Evolutionary conservation across 1,140 invertebrate species (phyloP), one percentile per base, ranked within the genome.

Genomic region (Harpegnathos saltator): DNA sequence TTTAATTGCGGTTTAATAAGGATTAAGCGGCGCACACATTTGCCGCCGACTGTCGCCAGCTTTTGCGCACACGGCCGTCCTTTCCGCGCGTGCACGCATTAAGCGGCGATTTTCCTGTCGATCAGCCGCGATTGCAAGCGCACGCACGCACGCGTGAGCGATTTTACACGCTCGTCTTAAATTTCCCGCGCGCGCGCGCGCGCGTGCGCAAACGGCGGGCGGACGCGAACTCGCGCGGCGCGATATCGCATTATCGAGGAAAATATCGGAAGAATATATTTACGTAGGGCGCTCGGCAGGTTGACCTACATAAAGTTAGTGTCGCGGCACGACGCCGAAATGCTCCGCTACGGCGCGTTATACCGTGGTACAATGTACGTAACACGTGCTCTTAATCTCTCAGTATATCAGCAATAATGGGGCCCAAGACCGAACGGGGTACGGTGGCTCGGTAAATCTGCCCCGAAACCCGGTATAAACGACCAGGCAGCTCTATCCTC

Each of bases 321-420:
- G 68, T 83, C 48, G 54, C 78, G 72, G 80, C 78, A 83, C 77
- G 71, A 82, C 73, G 82, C 82, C 81, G 77, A 81, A 85, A 84
- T 85, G 85, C 74, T 90, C 89, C 89, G 84, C 87, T 87, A 90
- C 77, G 84, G 56, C 58, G 84, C 84, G 89, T 89, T 90, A 88
- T 85, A 87, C 88, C 84, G 87, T 75, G 85, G 86, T 85, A 89
- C 87, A 86, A 85, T 78, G 86, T 87, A 90, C 84, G 92, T 92
- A 94, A 92, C 93, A 92, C 90, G 91, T 93, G 92, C 90, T 91
- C 85, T 91, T 94, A 93, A 93, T 94, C 92, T 93, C 89, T 73
- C 89, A 89, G 88, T 94, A 93, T 93, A 93, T 93, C 92, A 93
- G 86, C 89, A 82, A 88, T 88, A 88, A 88, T 86, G 84, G 87